A percentile compares a stretch with the other conserved stretches of the same genome.
These are phyloP conservation scores for Leucophenga montana DNA, from an alignment of 2,888 invertebrate species.

Conservation along the genomic window DNA sequence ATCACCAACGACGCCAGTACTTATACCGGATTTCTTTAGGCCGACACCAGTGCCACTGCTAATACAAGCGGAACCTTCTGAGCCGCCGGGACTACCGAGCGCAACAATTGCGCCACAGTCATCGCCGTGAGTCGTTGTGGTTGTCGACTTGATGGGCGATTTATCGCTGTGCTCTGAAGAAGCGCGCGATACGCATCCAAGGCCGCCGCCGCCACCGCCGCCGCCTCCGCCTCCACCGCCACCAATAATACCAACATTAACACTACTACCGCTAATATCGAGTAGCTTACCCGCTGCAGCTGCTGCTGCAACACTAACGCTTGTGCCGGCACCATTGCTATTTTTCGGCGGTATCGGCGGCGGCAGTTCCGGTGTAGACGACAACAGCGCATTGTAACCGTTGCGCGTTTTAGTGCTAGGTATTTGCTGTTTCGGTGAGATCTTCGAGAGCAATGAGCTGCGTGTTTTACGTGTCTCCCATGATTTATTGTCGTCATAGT, in stretches of 20 bases:
- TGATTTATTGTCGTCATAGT: slow-evolving; percentile 86
- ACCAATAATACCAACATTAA: background rate
- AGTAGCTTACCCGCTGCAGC: slow-evolving; percentile 22
- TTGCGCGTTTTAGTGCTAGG: slow-evolving; percentile 70
- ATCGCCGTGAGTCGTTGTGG: slow-evolving; percentile 64
- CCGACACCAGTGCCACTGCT: slow-evolving; percentile 35
- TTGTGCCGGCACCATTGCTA: slow-evolving; percentile 37
- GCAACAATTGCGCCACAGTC: slow-evolving; percentile 66
- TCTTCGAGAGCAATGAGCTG: slow-evolving; percentile 70
- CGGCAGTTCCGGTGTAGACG: slow-evolving; percentile 70
- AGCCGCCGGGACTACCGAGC: slow-evolving; percentile 75
- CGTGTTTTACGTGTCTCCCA: slow-evolving; percentile 70
- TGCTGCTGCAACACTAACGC: background rate
- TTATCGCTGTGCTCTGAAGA: slow-evolving; percentile 74
- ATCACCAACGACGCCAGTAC: background rate
- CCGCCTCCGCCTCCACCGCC: too few species aligned
- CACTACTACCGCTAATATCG: background rate
- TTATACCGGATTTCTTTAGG: slow-evolving; percentile 39
- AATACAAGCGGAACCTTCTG: slow-evolving; percentile 73
- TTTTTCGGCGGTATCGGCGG: slow-evolving; percentile 70
- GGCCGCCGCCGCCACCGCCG: too few species aligned
- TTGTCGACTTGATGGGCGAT: slow-evolving; percentile 75
- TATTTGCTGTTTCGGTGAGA: slow-evolving; percentile 71
- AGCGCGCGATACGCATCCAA: slow-evolving; percentile 57
- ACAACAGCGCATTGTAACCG: slow-evolving; percentile 72